Conservation (phyloP, 2,113 vertebrate species). For the Tretioscincus oriximinensis region DNA sequence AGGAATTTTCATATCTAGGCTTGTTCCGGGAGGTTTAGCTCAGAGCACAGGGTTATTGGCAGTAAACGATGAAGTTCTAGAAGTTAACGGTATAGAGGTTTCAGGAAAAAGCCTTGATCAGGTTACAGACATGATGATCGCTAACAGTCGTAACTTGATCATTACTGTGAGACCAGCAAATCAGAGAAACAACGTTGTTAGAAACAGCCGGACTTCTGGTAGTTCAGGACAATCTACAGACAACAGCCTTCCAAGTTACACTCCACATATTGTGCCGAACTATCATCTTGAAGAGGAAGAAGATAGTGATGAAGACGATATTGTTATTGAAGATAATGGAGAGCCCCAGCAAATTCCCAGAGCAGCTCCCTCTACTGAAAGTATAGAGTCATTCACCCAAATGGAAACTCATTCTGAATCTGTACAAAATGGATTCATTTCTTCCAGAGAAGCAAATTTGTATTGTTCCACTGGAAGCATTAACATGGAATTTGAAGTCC, state of each 20-base stretch:
- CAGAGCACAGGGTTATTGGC: constrained; percentile 95
- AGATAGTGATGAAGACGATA: constrained; percentile 91
- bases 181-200: constrained; percentile 93
- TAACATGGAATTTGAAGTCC: constrained; percentile 62
- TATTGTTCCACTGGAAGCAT: constrained; percentile 59
- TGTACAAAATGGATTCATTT: constrained; percentile 81
- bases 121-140: constrained; percentile 99
- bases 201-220: constrained; percentile 85
- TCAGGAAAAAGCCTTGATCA: constrained; percentile 94
- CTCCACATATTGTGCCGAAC: constrained; percentile 76
- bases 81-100: constrained; percentile 97
- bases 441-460: constrained; percentile 66
- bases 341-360: constrained; percentile 76
- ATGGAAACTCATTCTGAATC: constrained; percentile 82
- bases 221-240: constrained; percentile 93
- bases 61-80: constrained; percentile 95
- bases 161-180: constrained; percentile 96
- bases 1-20: constrained; percentile 88
- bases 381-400: constrained; percentile 78
- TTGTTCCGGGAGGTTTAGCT: constrained; percentile 92
- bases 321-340: constrained; percentile 84
- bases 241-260: constrained; percentile 80
- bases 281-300: constrained; percentile 80
- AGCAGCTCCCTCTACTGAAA: constrained; percentile 64
- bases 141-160: constrained; percentile 97